Base-by-base conservation (phyloP, 2,797 vertebrate genomes). In the Rhinoraja longicauda region DNA sequence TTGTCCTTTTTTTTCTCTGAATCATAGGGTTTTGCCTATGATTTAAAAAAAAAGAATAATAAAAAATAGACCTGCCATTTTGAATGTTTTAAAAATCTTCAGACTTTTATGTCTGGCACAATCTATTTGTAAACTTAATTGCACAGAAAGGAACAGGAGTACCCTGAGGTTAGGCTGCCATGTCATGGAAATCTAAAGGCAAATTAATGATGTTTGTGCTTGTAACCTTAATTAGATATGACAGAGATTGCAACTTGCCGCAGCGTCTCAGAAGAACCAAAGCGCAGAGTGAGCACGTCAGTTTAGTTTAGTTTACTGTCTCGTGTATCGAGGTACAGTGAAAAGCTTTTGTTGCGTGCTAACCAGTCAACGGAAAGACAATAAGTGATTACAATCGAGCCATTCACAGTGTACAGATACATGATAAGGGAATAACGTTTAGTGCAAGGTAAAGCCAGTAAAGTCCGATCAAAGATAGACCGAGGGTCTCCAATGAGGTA, bases 191-290 rank as follows among this genome's bases (percentile, higher is more conserved):
- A 67, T 45, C 36, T 29, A 53, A 32, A 67, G 84, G n/a, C 84
- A 90, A 70, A 39, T 8, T 90, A 73, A 70, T 73, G 67, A 91
- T 24, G 24, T 91, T 70, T 91, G 67, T 45, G 67, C 21, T 19
- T 91, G 8, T 91, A 91, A 53, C 21, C 21, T 29, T 91, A 45
- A 91, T 91, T 91, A 45, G 90, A 73, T 29, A 45, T 26, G 90
- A 73, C 15, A 29, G 24, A 39, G 88, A 45, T 17, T 90, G n/a
- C 88, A 90, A 32, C 17, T 70, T 24, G 67, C 36, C 70, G 70
- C 88, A 90, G 8, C 26, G 32, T 67, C 36, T 57, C 26, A 86
- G 59, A 12, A 64, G 12, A 13, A 86, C 82, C 64, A 72, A 90
- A 67, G 64, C 17, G 36, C 70, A 36, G 15, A 67, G 19, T 53